phyloP scores from a whole-genome alignment of 2,113 vertebrate genomes.

The Terrapene triunguis region DNA sequence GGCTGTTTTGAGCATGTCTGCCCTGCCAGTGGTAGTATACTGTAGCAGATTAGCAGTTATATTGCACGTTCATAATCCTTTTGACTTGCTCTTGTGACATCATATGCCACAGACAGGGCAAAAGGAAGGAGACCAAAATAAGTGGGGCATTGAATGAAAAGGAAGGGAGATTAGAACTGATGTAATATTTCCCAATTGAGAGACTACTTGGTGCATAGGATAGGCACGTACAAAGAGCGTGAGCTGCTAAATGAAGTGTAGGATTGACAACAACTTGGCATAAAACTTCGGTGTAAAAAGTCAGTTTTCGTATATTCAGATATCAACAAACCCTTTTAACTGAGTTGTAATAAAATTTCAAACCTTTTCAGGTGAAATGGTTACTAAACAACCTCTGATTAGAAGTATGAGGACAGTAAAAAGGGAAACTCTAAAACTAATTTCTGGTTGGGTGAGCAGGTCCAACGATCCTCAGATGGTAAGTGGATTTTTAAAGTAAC shows the following conservation, averaged over 20 bases:
- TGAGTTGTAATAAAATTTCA: background rate
- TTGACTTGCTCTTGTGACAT: background rate
- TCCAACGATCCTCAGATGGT: conserved; percentile 99
- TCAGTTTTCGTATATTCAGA: background rate
- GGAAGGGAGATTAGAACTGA: background rate
- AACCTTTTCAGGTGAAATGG: conserved; percentile 92
- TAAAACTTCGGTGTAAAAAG: background rate
- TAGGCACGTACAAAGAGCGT: background rate
- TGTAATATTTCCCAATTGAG: background rate
- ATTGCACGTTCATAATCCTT: background rate
- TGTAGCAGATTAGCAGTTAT: background rate
- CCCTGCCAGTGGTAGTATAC: background rate
- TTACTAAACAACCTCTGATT: conserved; percentile 98
- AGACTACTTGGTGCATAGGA: background rate
- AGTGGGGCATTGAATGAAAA: background rate
- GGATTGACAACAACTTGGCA: background rate
- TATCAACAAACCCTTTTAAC: background rate
- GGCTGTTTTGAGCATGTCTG: background rate
- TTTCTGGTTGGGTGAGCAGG: conserved; percentile 99
- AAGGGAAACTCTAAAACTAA: conserved; percentile 97
- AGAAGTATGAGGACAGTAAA: conserved; percentile 99
- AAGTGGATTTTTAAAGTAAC: conserved; percentile 70
- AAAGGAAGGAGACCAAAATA: background rate
- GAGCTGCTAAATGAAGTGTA: background rate
- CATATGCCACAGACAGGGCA: background rate